Evolutionary conservation across 2,888 invertebrate genomes (phyloP), one percentile per base, ranked within the genome.

Genomic region (Hyposoter didymator): DNA sequence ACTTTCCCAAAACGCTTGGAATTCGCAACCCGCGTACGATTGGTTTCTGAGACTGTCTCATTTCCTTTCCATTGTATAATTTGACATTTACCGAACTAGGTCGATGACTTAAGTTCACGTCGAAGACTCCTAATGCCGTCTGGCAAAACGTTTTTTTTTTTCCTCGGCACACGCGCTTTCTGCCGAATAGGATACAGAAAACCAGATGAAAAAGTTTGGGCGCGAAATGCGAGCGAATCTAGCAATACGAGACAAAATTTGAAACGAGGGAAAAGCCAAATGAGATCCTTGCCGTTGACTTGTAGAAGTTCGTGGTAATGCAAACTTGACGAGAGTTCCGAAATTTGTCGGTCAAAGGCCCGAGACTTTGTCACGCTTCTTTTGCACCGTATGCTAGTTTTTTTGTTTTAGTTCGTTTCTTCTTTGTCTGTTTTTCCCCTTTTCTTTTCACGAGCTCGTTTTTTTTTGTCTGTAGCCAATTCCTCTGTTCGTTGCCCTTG

Each of bases 31-130:
- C 66, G 39, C n/a, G n/a, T 35, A 49, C 55, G 76, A 76, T 76
- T 67, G 67, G 76, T 67, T 32, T 14, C 14, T 39, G 39, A 28
- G 52, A 67, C 67, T 5, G 39, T n/a, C 19, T 67, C 17, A 19
- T 22, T 49, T 19, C 19, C 43, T 43, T 45, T 17, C 45, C 1
- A 14, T 17, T 39, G 39, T 39, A 28, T 4, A 19, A 47, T 43
- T 28, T 75, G 64, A 35, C 75, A 75, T 75, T 66, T 49, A 32
- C 19, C 10, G 19, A 75, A 49, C 47, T 66, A 19, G 64, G 64
- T 66, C 66, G 35, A 75, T 49, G 73, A 55, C 43, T 73, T 43
- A 8, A 17, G 55, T 14, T 75, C 47, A 14, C 35, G 19, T 47
- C 47, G n/a, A 47, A 64, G n/a, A n/a, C 1, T 35, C 47, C 14